Base-by-base conservation (phyloP, 2,888 invertebrate species). In the Holacanthella duospinosa region DNA sequence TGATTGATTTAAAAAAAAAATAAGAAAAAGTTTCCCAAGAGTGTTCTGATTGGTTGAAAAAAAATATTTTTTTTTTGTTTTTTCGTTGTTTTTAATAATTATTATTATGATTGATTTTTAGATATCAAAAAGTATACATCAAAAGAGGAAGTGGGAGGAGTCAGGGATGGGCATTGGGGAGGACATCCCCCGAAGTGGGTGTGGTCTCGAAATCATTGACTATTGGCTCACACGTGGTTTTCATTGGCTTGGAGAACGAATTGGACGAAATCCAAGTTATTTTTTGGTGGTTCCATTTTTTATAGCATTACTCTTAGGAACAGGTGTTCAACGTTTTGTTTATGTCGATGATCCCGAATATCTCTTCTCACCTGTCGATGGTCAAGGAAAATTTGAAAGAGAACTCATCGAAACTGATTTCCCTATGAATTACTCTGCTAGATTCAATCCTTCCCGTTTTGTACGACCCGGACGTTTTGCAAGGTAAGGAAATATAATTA, bases 261-360 rank as follows among this genome's bases (percentile, higher is more conserved):
- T 93, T 62, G 92, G 90, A 63, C 82, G 81, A 71, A 84, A 88
- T 78, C 92, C 92, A 1, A 90, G 89, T 66, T 92, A 92, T 79
- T 93, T 92, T 80, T 83, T 93, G 70, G 85, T 93, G 74, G 82
- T 93, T 62, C 93, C 93, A n/a, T 78, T 92, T 43, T 82, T 93
- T 58, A 79, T 93, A 62, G 85, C 89, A 0, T 78, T 87, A 63
- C 82, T 93, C 60, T 88, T 89, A 78, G 84, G 89, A 77, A 93
- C 93, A 27, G 93, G 93, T 60, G 89, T 88, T 78, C 93, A 93
- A 79, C 82, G 84, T 76, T 83, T 93, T 64, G 81, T 86, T 76
- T 92, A 91, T 79, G 89, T 92, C 80, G 92, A 92, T 79, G 93
- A 93, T 78, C 93, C 93, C 0, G 93, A 93, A 77, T 93, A 93